These are phyloP conservation scores for Caenorhabditis zanzibari DNA, from an alignment of 2,888 invertebrate genomes.

Conservation along the genomic window DNA sequence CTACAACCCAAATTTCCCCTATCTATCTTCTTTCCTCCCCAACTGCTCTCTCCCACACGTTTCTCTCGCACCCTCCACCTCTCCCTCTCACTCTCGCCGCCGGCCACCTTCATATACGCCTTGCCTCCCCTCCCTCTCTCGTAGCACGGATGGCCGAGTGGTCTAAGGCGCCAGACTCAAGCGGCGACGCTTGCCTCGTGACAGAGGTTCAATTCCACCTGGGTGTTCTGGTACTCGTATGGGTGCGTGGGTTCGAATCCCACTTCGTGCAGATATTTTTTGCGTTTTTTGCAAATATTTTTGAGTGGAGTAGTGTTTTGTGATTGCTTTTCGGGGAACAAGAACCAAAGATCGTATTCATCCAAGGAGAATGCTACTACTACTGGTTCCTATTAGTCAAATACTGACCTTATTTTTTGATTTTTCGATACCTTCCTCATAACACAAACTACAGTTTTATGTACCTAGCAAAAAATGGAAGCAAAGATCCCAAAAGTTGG, in stretches of 20 bases:
- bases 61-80: background rate
- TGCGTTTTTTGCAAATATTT: background rate
- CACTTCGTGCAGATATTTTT: slow-evolving; percentile 70
- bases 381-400: slow-evolving; percentile 6
- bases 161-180: slow-evolving; percentile 85
- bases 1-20: too few species aligned
- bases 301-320: background rate
- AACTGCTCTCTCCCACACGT: background rate
- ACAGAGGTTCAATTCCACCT: slow-evolving; percentile 65
- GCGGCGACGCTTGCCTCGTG: slow-evolving; percentile 70
- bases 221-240: slow-evolving; percentile 77
- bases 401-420: slow-evolving; percentile 24
- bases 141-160: slow-evolving; percentile 83
- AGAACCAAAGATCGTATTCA: slow-evolving; percentile 2
- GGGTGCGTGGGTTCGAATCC: slow-evolving; percentile 79
- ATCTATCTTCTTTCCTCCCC: background rate
- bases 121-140: background rate
- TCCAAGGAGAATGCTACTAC: slow-evolving; percentile 5
- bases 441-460: background rate
- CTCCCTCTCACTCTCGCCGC: slow-evolving; percentile 26
- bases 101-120: slow-evolving; percentile 50
- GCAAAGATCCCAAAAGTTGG: slow-evolving; percentile 8
- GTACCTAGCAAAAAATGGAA: slow-evolving; percentile 4
- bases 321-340: background rate
- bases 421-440: background rate